phyloP scores from a whole-genome alignment of 2,888 invertebrate genomes.

The Choristoneura rosaceana region DNA sequence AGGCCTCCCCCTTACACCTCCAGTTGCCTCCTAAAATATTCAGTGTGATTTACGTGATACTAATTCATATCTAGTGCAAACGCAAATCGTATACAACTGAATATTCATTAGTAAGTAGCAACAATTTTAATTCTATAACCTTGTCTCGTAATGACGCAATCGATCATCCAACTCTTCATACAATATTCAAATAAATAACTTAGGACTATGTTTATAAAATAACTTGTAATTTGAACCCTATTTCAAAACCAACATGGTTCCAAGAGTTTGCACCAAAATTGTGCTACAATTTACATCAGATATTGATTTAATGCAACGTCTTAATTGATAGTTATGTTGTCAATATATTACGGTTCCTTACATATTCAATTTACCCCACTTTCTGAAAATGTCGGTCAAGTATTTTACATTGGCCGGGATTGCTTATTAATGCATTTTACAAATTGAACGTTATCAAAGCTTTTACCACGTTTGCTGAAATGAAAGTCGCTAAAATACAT shows the following conservation, averaged over 20 bases:
- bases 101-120: constrained; percentile 37
- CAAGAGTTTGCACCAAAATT: constrained; percentile 11
- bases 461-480: constrained; percentile 34
- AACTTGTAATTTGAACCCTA: constrained; percentile 17
- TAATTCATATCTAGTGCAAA: constrained; percentile 24
- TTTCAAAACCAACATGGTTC: constrained; percentile 9
- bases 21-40: background rate
- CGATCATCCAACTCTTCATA: constrained; percentile 38
- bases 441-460: constrained; percentile 27
- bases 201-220: background rate
- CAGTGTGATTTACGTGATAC: background rate
- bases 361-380: constrained; percentile 41
- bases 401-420: constrained; percentile 29
- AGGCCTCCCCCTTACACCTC: too few species aligned
- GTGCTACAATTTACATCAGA: constrained; percentile 61
- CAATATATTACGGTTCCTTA: constrained; percentile 50
- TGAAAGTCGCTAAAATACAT: constrained; percentile 30
- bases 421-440: constrained; percentile 29
- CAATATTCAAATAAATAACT: constrained; percentile 34
- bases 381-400: constrained; percentile 38
- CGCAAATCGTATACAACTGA: constrained; percentile 20
- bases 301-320: constrained; percentile 58
- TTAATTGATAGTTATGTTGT: constrained; percentile 62
- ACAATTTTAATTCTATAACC: constrained; percentile 27
- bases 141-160: constrained; percentile 36